Percentiles rank a stretch among this genome's conserved stretches.
These are phyloP conservation scores for Fragum whitleyi DNA, from an alignment of 2,888 invertebrate genomes.

Conservation along the genomic window DNA sequence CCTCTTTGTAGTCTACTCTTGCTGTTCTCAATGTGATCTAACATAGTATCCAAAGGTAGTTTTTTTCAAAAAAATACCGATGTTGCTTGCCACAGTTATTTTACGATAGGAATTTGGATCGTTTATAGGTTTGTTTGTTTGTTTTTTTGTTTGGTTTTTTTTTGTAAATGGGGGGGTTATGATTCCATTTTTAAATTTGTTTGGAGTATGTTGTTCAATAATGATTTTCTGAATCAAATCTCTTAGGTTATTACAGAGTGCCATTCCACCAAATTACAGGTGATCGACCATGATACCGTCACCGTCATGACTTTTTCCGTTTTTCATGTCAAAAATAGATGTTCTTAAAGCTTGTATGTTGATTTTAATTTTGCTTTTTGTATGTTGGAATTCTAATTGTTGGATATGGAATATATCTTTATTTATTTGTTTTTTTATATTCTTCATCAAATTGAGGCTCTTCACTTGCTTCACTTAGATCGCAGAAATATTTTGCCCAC, in stretches of 20 bases:
- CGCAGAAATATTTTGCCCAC: too few relatives aligned
- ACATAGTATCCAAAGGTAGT: neutral
- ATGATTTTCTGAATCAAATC: neutral
- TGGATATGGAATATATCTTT: too few relatives aligned
- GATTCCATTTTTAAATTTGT: neutral
- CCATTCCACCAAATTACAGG: too few relatives aligned
- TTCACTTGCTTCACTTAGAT: too few relatives aligned
- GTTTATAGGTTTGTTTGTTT: neutral
- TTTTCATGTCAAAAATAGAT: too few relatives aligned
- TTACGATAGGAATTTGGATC: constrained; percentile 8
- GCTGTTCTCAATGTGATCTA: neutral
- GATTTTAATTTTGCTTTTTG: too few relatives aligned
- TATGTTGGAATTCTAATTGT: too few relatives aligned
- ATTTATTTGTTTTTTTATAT: too few relatives aligned
- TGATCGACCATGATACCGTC: neutral
- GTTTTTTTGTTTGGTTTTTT: too few relatives aligned
- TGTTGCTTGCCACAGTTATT: neutral
- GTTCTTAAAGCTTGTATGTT: too few relatives aligned
- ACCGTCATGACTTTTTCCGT: neutral
- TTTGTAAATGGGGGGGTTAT: neutral
- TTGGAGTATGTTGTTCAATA: neutral
- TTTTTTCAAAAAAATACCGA: constrained; percentile 4
- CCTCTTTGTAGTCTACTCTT: constrained; percentile 3
- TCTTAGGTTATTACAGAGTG: neutral
- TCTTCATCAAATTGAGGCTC: too few relatives aligned